Evolutionary conservation across 2,888 invertebrate genomes (phyloP).

Genomic region (Oxycera nigricornis): DNA sequence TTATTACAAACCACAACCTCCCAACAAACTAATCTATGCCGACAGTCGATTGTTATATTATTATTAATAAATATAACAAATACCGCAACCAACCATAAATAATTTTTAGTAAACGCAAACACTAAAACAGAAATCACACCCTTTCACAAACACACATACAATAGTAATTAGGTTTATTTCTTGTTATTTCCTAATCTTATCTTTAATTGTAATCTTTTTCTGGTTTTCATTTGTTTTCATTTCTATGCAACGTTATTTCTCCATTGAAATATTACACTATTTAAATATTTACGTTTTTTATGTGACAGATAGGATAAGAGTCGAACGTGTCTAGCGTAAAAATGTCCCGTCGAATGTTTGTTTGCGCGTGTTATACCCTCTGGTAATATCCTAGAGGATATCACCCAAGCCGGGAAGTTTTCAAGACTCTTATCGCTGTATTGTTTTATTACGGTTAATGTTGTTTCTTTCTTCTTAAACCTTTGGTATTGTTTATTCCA

Average conservation of each 20-base stretch:
- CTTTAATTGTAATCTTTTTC: conserved; percentile 19
- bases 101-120: conserved; percentile 21
- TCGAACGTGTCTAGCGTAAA: background rate
- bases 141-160: conserved; percentile 43
- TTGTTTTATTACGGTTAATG: too few relatives aligned
- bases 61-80: conserved; percentile 40
- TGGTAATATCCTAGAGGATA: too few relatives aligned
- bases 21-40: conserved; percentile 67
- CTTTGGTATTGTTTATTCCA: too few relatives aligned
- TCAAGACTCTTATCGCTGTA: too few relatives aligned
- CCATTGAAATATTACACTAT: conserved; percentile 11
- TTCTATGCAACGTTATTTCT: conserved; percentile 30
- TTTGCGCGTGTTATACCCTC: background rate
- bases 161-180: conserved; percentile 47
- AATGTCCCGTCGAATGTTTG: background rate
- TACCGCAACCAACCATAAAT: conserved; percentile 42
- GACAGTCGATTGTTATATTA: conserved; percentile 64
- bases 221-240: conserved; percentile 34
- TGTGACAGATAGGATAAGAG: background rate
- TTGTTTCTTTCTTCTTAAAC: too few relatives aligned
- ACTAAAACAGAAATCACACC: conserved; percentile 41
- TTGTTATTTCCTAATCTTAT: conserved; percentile 37
- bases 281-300: background rate
- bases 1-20: conserved; percentile 63
- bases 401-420: too few relatives aligned